A percentile compares a stretch with the other conserved stretches of the same genome.
These are phyloP conservation scores for Halcyon senegalensis DNA, from an alignment of 2,113 vertebrate genomes.

Conservation along the genomic window DNA sequence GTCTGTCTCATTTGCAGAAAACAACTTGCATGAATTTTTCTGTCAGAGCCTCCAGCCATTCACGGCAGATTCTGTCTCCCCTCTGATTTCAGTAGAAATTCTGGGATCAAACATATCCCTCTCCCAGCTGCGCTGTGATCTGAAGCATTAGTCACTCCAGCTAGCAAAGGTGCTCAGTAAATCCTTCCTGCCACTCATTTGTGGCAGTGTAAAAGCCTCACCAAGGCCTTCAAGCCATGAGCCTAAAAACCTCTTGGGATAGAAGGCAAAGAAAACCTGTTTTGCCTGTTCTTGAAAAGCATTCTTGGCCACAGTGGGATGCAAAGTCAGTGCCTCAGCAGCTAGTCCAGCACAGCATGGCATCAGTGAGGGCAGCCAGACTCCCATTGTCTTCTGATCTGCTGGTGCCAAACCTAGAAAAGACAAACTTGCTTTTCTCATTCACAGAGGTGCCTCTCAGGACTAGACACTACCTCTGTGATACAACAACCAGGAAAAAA, in stretches of 20 bases:
- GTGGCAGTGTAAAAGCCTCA: not conserved
- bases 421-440: not conserved
- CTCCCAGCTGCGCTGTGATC: not conserved
- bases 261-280: not conserved
- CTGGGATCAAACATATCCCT: not conserved
- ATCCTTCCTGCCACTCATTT: not conserved
- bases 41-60: not conserved
- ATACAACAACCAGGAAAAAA: not conserved
- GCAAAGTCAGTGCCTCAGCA: not conserved
- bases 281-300: constrained; percentile 55
- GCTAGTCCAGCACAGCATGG: not conserved
- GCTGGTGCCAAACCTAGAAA: not conserved
- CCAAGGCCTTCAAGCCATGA: not conserved
- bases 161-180: not conserved
- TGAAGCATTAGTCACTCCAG: not conserved
- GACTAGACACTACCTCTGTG: not conserved
- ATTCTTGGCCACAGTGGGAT: not conserved
- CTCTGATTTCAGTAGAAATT: not conserved
- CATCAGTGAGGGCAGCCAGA: not conserved
- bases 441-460: not conserved
- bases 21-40: not conserved
- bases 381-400: not conserved
- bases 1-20: not conserved
- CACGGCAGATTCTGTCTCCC: not conserved
- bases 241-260: not conserved